These are phyloP conservation scores for Synanthedon myopaeformis DNA, from an alignment of 2,888 invertebrate species.

Conservation along the genomic window DNA sequence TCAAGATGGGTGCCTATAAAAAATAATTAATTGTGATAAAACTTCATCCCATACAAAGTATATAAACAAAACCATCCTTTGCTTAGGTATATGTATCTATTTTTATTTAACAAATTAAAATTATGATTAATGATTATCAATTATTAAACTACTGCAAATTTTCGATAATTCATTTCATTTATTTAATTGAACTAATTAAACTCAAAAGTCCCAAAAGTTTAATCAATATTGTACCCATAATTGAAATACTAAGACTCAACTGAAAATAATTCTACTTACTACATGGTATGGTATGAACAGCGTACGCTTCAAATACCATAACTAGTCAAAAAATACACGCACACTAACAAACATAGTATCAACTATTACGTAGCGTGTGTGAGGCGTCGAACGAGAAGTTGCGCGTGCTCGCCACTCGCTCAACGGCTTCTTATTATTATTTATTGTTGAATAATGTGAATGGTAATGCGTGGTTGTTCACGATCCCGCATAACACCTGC, in stretches of 20 bases:
- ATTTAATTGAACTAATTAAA: too few species aligned
- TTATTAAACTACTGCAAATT: too few species aligned
- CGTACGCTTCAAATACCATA: conserved; percentile 5
- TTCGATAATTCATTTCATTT: too few species aligned
- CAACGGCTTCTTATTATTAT: conserved; percentile 69
- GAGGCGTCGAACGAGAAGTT: conserved; percentile 41
- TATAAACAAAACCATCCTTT: too few species aligned
- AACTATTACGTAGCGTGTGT: conserved; percentile 46
- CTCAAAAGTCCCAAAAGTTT: too few species aligned
- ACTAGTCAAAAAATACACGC: conserved; percentile 20
- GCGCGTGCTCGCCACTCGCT: conserved; percentile 69
- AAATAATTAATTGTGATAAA: neutral
- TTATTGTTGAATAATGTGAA: conserved; percentile 71
- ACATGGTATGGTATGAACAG: conserved; percentile 3
- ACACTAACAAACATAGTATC: conserved; percentile 28
- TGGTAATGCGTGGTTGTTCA: conserved; percentile 71
- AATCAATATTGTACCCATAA: too few species aligned
- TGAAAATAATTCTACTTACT: conserved; percentile 23
- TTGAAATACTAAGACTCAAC: too few species aligned
- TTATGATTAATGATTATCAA: too few species aligned
- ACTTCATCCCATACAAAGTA: too few species aligned
- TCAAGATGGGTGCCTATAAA: conserved; percentile 1
- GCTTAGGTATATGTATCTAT: too few species aligned
- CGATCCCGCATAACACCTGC: conserved; percentile 73
- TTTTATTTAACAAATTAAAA: too few species aligned